Evolutionary conservation across 2,113 vertebrate species (phyloP), one percentile per base, ranked within the genome.

Genomic region (Rhea pennata): DNA sequence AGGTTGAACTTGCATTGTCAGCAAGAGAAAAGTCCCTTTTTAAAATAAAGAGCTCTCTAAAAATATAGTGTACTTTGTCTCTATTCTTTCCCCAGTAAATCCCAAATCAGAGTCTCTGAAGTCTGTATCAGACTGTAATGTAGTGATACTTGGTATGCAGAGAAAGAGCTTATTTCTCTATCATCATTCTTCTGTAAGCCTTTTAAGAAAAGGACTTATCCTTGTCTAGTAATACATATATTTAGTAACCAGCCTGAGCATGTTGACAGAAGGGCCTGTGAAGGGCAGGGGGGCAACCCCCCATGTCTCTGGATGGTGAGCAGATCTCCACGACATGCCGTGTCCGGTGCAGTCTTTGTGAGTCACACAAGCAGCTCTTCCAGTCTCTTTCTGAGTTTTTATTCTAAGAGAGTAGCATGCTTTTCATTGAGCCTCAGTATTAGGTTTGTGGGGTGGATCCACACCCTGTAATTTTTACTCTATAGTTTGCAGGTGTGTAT

Each of bases 211-310:
- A 39, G 15, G 40, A 39, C 31, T 77, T 94, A 5, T 15, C 19
- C 16, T 71, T 90, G 36, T 23, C 53, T 50, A 15, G 40, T 36
- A 76, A 56, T 46, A 67, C 19, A 13, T 12, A 21, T 83, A 71
- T 88, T 88, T 92, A 58, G 70, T 88, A 15, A 82, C 67, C 54
- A 83, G 19, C 44, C 17, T 40, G 1, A 72, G 65, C 31, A 53
- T 82, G 36, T 92, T 96, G 90, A 73, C 88, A 80, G 94, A 91
- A 76, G 65, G 88, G 39, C 72, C 50, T 91, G 0, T 86, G 44
- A 95, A 85, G 53, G 46, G 39, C 19, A 67, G 5, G 22, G 51
- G 77, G 62, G 62, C 59, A 48, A 85, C 81, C 42, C 71, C 65
- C 0, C 1, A 77, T 61, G 58, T 93, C 39, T 96, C 86, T 74